phyloP scores from a whole-genome alignment of 2,113 vertebrate genomes.

The Xenopus tropicalis region DNA sequence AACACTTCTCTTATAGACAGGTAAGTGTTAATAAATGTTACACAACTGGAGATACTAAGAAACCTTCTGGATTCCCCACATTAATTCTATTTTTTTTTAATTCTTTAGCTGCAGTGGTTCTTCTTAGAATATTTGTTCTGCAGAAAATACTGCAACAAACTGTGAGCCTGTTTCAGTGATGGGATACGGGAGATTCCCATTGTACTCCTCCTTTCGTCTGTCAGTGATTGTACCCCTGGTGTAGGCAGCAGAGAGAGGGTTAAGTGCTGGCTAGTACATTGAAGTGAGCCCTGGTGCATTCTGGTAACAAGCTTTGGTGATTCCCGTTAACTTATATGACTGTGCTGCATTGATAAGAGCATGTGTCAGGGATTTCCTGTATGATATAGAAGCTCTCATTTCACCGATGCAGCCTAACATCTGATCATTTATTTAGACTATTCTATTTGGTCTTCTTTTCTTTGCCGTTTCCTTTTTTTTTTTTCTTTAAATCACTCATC shows the following conservation, averaged over 20 bases:
- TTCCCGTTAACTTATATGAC: slow-evolving; percentile 57
- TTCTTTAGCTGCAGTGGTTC: no score
- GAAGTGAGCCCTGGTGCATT: slow-evolving; percentile 68
- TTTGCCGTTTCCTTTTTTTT: neutral
- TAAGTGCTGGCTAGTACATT: slow-evolving; percentile 56
- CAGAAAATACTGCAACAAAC: no score
- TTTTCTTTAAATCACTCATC: neutral
- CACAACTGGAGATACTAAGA: no score
- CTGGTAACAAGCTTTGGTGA: slow-evolving; percentile 61
- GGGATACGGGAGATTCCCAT: no score
- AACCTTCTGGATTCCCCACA: no score
- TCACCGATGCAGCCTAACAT: neutral
- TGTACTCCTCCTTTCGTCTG: no score
- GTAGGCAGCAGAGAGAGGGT: slow-evolving; percentile 57
- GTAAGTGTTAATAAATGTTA: no score
- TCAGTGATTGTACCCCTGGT: neutral
- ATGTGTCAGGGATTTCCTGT: slow-evolving; percentile 62
- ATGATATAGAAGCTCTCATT: slow-evolving; percentile 41
- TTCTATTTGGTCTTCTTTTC: neutral
- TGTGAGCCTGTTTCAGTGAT: no score
- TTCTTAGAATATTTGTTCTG: no score
- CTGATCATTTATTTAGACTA: slow-evolving; percentile 57
- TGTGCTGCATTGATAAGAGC: slow-evolving; percentile 61
- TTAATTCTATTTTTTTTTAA: no score
- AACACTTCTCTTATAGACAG: no score